Percentiles rank a stretch among this genome's conserved stretches.
Conservation (phyloP, 2,888 invertebrate species). For the Diarsia rubi region DNA sequence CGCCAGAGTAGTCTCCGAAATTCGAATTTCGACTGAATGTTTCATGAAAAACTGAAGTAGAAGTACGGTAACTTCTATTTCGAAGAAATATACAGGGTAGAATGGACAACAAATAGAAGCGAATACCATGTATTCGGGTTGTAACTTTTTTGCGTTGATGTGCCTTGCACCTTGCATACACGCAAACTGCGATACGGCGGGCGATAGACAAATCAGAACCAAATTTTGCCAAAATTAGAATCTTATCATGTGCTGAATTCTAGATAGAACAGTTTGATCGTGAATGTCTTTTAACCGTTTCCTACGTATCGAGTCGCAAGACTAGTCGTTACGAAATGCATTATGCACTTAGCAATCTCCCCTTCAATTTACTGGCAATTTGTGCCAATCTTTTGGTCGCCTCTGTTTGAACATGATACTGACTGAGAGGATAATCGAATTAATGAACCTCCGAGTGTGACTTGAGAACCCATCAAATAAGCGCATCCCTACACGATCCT, state of each 20-base stretch:
- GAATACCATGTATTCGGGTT: no score
- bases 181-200: no score
- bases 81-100: no score
- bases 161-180: no score
- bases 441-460: constrained; percentile 12
- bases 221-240: no score
- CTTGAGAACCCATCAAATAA: background rate
- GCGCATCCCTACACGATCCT: background rate
- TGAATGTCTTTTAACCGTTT: background rate
- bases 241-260: background rate
- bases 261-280: background rate
- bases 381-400: constrained; percentile 38
- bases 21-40: no score
- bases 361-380: constrained; percentile 44
- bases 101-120: no score
- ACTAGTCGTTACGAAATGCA: constrained; percentile 19
- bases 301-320: background rate
- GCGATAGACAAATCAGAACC: no score
- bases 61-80: no score
- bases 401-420: constrained; percentile 19
- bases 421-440: constrained; percentile 19
- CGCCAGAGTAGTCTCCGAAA: no score
- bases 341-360: constrained; percentile 45
- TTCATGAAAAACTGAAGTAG: no score
- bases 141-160: no score